Base-by-base conservation (phyloP, 2,113 vertebrate genomes). In the Chaetodon trifascialis region DNA sequence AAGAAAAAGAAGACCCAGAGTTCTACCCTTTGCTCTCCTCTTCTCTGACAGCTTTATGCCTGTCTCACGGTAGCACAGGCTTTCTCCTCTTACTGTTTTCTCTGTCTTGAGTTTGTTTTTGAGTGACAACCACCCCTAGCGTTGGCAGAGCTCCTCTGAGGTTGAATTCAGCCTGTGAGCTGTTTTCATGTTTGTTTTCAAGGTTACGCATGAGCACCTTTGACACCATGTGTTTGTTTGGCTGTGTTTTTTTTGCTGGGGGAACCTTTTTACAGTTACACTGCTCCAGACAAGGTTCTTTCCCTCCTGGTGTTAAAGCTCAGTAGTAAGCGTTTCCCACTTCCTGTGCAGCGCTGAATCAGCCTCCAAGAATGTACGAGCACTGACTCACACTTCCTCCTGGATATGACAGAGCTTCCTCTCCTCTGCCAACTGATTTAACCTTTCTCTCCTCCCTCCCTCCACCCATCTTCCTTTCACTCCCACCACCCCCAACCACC, bases 321-420 rank as follows among this genome's bases (percentile, higher is more conserved):
- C 84, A 84, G 87, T 91, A 86, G 90, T 87, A 85, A 91, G 87
- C 90, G 73, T 91, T 93, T 88, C 91, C 92, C 87, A 82, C 91
- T 95, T 95, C 94, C 93, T 93, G 91, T 49, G 85, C 90, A 58
- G 89, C 67, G 83, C 94, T 95, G 95, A 95, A 91, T 95, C 94
- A 95, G 93, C 91, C 89, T 85, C 74, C 70, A 96, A 92, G 93
- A 95, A 96, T 95, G 93, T 89, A 91, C 83, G 68, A 88, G 70
- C 71, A 80, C 92, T 95, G 95, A 96, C 86, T 96, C 95, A 96
- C 92, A 94, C 95, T 95, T 95, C 95, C 95, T 96, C 90, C 93
- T 95, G 95, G 94, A 96, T 92, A 89, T 94, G 94, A 95, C 94
- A 93, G 68, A 78, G 91, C 92, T 95, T 95, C 95, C 93, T 95